Conservation (phyloP, 92 coral and sea anemone species). For the Heliopora coerulea region DNA sequence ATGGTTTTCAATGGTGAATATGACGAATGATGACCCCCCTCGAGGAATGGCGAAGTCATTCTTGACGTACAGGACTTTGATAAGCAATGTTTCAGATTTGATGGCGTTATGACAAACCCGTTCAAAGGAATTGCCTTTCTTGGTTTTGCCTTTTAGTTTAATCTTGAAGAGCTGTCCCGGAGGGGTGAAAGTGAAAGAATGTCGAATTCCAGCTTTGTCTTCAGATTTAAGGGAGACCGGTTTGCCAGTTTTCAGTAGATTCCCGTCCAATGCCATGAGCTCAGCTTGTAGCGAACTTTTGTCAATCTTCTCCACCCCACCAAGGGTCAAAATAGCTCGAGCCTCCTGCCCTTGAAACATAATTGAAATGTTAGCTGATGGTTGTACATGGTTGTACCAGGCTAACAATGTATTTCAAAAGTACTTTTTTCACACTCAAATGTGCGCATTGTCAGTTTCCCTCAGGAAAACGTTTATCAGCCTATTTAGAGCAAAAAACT, state of each 20-base stretch:
- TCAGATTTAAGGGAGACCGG: conserved; percentile 49
- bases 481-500: too few relatives aligned
- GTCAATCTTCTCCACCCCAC: conserved; percentile 59
- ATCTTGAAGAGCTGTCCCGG: conserved; percentile 65
- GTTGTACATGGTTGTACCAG: too few relatives aligned
- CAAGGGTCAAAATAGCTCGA: conserved; percentile 62
- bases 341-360: conserved; percentile 51
- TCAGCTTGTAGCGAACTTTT: conserved; percentile 55
- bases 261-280: conserved; percentile 39
- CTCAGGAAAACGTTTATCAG: too few relatives aligned
- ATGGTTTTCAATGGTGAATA: conserved; percentile 64
- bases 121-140: conserved; percentile 57
- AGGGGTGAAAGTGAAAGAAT: conserved; percentile 62
- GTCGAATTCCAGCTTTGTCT: conserved; percentile 62
- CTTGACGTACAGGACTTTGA: conserved; percentile 63
- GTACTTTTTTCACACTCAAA: too few relatives aligned
- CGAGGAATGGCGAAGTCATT: conserved; percentile 66
- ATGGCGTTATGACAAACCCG: conserved; percentile 57
- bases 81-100: conserved; percentile 57
- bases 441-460: too few relatives aligned
- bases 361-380: not conserved
- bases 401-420: too few relatives aligned
- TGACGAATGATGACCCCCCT: conserved; percentile 55
- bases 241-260: conserved; percentile 4
- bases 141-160: conserved; percentile 67